Percentiles rank a stretch among this genome's conserved stretches.
These are phyloP conservation scores for Callocephalon fimbriatum DNA, from an alignment of 2,113 vertebrate species.

Conservation along the genomic window DNA sequence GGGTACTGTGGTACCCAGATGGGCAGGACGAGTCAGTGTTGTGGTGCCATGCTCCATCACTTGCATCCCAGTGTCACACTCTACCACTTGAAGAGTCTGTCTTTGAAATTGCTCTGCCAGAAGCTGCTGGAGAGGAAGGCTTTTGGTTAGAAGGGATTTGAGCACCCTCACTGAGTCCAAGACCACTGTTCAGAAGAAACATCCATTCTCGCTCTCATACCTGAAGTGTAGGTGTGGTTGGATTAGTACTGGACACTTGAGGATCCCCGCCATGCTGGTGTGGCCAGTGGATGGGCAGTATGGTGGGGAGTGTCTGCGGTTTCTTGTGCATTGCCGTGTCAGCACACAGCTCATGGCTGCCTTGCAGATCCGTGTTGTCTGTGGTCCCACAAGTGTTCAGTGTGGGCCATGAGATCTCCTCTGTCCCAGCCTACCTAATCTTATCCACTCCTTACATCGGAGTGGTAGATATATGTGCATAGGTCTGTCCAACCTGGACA, in stretches of 20 bases:
- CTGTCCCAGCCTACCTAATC: neutral
- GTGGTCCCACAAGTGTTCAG: neutral
- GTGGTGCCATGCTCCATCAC: neutral
- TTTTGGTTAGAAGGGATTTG: neutral
- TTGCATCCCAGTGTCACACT: neutral
- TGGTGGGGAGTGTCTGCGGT: neutral
- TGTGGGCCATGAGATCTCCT: neutral
- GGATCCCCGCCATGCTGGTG: neutral
- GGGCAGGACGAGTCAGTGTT: neutral
- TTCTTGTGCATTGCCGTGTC: neutral
- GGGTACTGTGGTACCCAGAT: neutral
- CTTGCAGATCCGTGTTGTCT: neutral
- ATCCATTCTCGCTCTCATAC: neutral
- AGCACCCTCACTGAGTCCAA: neutral
- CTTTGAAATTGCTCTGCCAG: neutral
- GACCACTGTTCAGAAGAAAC: neutral
- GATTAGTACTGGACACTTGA: neutral
- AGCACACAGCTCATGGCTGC: neutral
- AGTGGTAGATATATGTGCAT: neutral
- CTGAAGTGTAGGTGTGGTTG: neutral
- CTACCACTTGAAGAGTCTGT: neutral
- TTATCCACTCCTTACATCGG: neutral
- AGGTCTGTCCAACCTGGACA: neutral
- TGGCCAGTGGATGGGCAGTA: rapidly evolving
- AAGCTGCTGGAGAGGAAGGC: neutral